Base-by-base conservation (phyloP, 1,140 invertebrate species). In the Andricus grossulariae region DNA sequence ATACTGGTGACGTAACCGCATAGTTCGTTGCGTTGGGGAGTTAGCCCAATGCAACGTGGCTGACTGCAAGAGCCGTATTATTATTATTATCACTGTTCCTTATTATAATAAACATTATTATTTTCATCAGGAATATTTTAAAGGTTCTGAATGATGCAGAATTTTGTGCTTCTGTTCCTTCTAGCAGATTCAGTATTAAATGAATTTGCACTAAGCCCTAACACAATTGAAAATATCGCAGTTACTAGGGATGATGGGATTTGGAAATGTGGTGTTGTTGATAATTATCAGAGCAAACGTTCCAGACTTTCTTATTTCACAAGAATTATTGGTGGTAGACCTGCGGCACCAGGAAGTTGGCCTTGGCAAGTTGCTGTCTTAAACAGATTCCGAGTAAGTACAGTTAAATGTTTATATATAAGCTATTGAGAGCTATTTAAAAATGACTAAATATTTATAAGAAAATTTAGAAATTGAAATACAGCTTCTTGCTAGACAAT, bases 311-410 rank as follows among this genome's bases (percentile, higher is more conserved):
- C 88, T 0, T 90, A 91, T 71, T 88, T 88, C 12, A 89, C 83
- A 50, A 93, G 95, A 80, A 98, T 98, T 45, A 96, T 98, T 60
- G 97, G 97, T 0, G 97, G 97, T 0, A 92, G 93, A 60, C 95
- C 96, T 72, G 93, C 97, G 0, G 88, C 92, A 6, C 94, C 93
- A 78, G 95, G 96, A 12, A 95, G 95, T 84, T 99, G 98, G 97
- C 97, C 97, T 0, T 98, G 97, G 97, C 96, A 98, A 92, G 97
- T 98, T 18, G 97, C 96, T 52, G 94, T 98, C 18, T 91, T 98
- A 32, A 98, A 97, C 88, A 93, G 94, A 86, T 95, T 94, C 87
- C 94, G 94, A 89, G 96, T 96, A 92, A 88, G 86, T 87, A 52
- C 13, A n/a, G 13, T 11, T 11, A 10, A n/a, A 16, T 52, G 3